Percentiles rank a stretch among this genome's conserved stretches.
Evolutionary conservation across 2,113 vertebrate genomes (phyloP).

Genomic region (Spea bombifrons): DNA sequence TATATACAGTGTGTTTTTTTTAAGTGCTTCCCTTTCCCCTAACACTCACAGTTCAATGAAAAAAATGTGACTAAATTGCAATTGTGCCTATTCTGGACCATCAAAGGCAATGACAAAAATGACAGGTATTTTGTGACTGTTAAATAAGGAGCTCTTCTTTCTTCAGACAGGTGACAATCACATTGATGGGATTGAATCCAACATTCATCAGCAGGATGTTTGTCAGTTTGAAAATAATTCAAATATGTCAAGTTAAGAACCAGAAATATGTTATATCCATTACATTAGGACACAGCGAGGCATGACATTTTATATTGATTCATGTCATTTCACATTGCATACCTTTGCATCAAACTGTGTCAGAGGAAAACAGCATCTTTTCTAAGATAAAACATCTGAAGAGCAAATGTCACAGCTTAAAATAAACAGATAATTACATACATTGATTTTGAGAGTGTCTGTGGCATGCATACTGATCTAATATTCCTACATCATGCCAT

Average conservation of each 20-base stretch:
- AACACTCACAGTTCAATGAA: neutral
- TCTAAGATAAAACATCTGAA: conserved; percentile 45
- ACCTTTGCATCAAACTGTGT: conserved; percentile 48
- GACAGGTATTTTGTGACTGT: conserved; percentile 45
- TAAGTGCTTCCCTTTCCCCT: conserved; percentile 18
- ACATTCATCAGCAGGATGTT: conserved; percentile 39
- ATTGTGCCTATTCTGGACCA: conserved; percentile 29
- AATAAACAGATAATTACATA: conserved; percentile 50
- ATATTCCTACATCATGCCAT: neutral
- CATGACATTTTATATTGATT: conserved; percentile 50
- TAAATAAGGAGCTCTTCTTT: conserved; percentile 41
- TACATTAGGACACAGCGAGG: conserved; percentile 46
- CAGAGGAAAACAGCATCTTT: conserved; percentile 38
- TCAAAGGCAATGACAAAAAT: conserved; percentile 46
- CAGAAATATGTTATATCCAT: conserved; percentile 49
- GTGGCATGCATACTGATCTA: conserved; percentile 28
- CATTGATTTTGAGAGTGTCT: conserved; percentile 32
- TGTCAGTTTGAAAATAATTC: conserved; percentile 46
- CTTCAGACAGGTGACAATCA: conserved; percentile 46
- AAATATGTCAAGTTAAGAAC: conserved; percentile 45
- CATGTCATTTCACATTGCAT: conserved; percentile 48
- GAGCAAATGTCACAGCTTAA: conserved; percentile 44
- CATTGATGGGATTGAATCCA: conserved; percentile 32
- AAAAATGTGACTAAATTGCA: conserved; percentile 30
- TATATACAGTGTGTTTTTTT: neutral